These are phyloP conservation scores for Platerodrilus igneus DNA, from an alignment of 2,888 invertebrate species.

Conservation along the genomic window DNA sequence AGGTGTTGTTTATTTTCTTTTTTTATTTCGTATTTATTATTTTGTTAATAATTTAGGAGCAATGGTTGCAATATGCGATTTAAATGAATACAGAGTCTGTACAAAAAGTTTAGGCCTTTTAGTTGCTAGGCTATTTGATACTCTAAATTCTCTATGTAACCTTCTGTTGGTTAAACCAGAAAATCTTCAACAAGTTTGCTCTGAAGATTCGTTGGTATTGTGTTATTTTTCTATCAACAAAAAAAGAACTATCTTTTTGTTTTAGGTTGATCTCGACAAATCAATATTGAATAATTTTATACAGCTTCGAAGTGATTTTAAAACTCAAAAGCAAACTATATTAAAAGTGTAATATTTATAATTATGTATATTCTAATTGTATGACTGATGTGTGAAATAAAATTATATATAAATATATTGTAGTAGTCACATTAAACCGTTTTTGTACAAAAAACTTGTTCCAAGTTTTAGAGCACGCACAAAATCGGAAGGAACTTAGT, in stretches of 20 bases:
- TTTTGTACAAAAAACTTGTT: no score
- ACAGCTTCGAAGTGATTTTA: constrained; percentile 90
- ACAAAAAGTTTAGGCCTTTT: constrained; percentile 72
- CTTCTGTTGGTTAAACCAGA: constrained; percentile 91
- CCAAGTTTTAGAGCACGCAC: no score
- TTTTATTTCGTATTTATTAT: no score
- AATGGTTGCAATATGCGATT: constrained; percentile 96
- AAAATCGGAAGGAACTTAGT: no score
- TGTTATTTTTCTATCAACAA: constrained; percentile 5
- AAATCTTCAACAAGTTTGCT: constrained; percentile 92
- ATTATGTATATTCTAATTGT: no score
- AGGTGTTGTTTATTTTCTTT: constrained; percentile 50
- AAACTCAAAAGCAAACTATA: constrained; percentile 74
- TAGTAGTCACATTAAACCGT: no score
- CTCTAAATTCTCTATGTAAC: constrained; percentile 93
- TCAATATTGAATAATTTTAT: constrained; percentile 89
- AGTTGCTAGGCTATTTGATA: constrained; percentile 88
- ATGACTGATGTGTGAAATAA: no score
- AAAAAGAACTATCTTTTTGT: constrained; percentile 31
- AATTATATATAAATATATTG: no score
- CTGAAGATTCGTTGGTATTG: constrained; percentile 87
- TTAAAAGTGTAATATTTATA: constrained; percentile 31
- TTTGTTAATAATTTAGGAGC: constrained; percentile 66
- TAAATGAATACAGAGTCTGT: constrained; percentile 92
- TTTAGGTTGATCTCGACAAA: constrained; percentile 84